phyloP scores from a whole-genome alignment of 2,888 invertebrate species.

The Clepsis dumicolana region DNA sequence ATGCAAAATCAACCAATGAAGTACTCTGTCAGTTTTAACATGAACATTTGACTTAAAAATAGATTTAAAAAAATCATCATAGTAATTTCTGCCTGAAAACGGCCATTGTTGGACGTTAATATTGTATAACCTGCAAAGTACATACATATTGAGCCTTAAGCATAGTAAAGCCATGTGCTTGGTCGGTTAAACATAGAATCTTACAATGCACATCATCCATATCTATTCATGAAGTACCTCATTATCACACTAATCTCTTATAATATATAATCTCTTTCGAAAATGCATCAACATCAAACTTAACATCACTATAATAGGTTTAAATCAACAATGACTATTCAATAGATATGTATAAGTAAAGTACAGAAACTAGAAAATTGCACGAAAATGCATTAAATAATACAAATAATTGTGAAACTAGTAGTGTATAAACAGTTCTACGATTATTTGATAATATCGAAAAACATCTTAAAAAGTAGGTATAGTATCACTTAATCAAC shows the following conservation, averaged over 20 bases:
- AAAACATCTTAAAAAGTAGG: neutral
- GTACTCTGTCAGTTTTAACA: too few relatives aligned
- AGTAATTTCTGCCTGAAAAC: too few relatives aligned
- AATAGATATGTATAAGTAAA: neutral
- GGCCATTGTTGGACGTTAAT: too few relatives aligned
- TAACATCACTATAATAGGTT: neutral
- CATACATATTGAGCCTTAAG: too few relatives aligned
- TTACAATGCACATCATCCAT: neutral
- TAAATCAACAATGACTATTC: conserved; percentile 4
- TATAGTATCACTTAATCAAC: neutral
- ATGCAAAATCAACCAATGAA: too few relatives aligned
- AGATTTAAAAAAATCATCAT: too few relatives aligned
- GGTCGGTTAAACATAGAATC: too few relatives aligned
- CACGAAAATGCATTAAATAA: conserved; percentile 29
- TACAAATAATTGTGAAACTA: neutral
- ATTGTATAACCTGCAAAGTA: too few relatives aligned
- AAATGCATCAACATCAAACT: conserved; percentile 30
- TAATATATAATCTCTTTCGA: conserved; percentile 11
- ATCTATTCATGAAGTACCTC: neutral
- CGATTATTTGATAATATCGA: neutral
- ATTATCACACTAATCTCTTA: neutral
- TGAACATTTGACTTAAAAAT: too few relatives aligned
- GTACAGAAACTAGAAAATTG: conserved; percentile 19
- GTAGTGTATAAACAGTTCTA: neutral
- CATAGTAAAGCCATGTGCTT: too few relatives aligned